Conservation (phyloP, 2,888 invertebrate genomes). For the Imbricaverruca yamaguchii region DNA sequence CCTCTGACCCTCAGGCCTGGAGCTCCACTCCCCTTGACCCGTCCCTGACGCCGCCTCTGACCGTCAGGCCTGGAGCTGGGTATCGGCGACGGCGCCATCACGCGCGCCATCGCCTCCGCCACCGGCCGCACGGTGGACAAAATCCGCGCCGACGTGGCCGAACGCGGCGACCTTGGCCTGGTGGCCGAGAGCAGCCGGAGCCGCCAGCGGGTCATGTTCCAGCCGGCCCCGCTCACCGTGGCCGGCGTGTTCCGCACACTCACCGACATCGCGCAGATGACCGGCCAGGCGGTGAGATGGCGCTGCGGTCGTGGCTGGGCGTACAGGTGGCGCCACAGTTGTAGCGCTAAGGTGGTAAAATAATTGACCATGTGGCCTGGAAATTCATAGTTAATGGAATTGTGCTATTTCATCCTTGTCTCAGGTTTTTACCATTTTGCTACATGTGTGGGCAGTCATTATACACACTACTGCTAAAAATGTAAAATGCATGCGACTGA, state of each 20-base stretch:
- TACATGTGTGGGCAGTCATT: no score
- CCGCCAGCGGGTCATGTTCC: constrained; percentile 69
- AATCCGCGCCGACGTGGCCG: constrained; percentile 62
- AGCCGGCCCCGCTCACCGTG: constrained; percentile 66
- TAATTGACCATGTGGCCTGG: no score
- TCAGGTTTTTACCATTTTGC: no score
- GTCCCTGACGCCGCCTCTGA: neutral
- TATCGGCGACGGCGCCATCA: constrained; percentile 86
- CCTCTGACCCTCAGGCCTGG: no score
- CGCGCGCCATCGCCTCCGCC: constrained; percentile 87
- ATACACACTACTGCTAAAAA: no score
- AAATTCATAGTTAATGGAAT: no score
- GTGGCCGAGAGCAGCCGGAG: constrained; percentile 78
- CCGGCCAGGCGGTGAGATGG: constrained; percentile 59
- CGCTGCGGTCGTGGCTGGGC: constrained; percentile 39
- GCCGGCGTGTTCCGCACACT: constrained; percentile 70
- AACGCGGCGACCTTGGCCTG: constrained; percentile 78
- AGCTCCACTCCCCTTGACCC: no score
- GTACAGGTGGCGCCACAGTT: constrained; percentile 48
- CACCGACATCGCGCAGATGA: constrained; percentile 76
- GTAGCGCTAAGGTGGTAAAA: no score
- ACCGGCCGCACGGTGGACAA: constrained; percentile 78
- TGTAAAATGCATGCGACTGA: no score
- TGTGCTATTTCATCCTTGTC: no score
- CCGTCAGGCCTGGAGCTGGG: constrained; percentile 65